Percentiles rank a stretch among this genome's conserved stretches.
Conservation (phyloP, 2,888 invertebrate species). For the Apoda limacodes region DNA sequence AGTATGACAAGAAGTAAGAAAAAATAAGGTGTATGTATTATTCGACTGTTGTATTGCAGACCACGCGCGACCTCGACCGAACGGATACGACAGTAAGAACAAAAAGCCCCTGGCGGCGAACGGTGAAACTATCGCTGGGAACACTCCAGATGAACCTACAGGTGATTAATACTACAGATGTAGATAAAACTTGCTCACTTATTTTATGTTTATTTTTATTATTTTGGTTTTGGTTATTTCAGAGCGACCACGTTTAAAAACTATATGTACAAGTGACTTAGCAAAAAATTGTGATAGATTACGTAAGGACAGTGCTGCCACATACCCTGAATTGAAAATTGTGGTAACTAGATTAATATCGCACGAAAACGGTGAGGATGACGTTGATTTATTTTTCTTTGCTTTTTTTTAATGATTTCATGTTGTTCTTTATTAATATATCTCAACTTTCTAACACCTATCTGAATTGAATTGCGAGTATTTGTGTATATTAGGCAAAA, state of each 20-base stretch:
- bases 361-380: conserved; percentile 46
- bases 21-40: too few relatives aligned
- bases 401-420: not conserved
- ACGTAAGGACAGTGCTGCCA: conserved; percentile 28
- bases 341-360: conserved; percentile 59
- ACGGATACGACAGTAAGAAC: conserved; percentile 45
- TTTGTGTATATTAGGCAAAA: not conserved
- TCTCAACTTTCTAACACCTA: too few relatives aligned
- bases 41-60: not conserved
- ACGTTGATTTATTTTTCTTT: not conserved
- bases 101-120: conserved; percentile 39
- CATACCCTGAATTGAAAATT: conserved; percentile 56
- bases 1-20: too few relatives aligned
- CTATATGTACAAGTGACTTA: conserved; percentile 34
- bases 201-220: conserved; percentile 20
- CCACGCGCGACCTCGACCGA: conserved; percentile 45
- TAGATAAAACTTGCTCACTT: not conserved
- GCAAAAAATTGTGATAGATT: conserved; percentile 25
- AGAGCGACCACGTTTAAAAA: conserved; percentile 36
- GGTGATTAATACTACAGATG: too few relatives aligned
- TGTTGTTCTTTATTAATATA: too few relatives aligned
- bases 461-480: too few relatives aligned
- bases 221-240: conserved; percentile 34
- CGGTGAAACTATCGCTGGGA: conserved; percentile 31
- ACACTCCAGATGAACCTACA: conserved; percentile 44